Percentiles rank a stretch among this genome's conserved stretches.
These are phyloP conservation scores for Dicyrtoma fusca DNA, from an alignment of 2,888 invertebrate genomes.

Conservation along the genomic window DNA sequence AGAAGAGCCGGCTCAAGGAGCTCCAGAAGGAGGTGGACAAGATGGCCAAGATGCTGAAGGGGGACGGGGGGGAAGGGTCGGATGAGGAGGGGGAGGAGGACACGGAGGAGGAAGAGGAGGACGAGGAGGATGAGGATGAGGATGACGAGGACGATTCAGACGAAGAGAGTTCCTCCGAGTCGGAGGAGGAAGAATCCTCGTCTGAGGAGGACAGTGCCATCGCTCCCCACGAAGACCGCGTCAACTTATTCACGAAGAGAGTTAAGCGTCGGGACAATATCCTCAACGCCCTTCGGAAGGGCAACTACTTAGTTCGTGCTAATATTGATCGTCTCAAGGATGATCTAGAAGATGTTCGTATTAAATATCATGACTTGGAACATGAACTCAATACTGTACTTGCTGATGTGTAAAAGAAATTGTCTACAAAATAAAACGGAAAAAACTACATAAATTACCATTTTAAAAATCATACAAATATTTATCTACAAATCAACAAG, in stretches of 20 bases:
- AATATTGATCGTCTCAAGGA: conserved; percentile 86
- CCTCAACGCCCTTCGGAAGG: conserved; percentile 80
- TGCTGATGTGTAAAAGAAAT: conserved; percentile 69
- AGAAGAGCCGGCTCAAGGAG: conserved; percentile 79
- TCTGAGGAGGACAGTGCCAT: conserved; percentile 42
- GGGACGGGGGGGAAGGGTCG: conserved; percentile 72
- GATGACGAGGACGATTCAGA: conserved; percentile 44
- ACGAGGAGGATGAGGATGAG: conserved; percentile 47
- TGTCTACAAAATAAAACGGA: background rate
- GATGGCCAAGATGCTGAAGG: conserved; percentile 86
- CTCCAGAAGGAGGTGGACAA: conserved; percentile 87
- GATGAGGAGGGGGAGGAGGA: conserved; percentile 67
- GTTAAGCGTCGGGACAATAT: conserved; percentile 72
- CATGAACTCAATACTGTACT: conserved; percentile 84
- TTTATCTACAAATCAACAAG: too few relatives aligned
- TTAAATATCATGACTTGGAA: conserved; percentile 75
- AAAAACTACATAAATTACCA: too few relatives aligned
- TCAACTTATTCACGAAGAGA: conserved; percentile 46
- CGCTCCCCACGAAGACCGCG: conserved; percentile 56
- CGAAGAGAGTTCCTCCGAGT: conserved; percentile 42
- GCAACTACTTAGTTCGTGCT: conserved; percentile 82
- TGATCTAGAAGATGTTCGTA: conserved; percentile 80
- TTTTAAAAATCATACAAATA: too few relatives aligned
- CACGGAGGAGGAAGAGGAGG: conserved; percentile 47
- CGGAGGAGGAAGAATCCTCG: conserved; percentile 39